Base-by-base conservation (phyloP, 1,140 invertebrate species). In the Dendroctonus ponderosae region DNA sequence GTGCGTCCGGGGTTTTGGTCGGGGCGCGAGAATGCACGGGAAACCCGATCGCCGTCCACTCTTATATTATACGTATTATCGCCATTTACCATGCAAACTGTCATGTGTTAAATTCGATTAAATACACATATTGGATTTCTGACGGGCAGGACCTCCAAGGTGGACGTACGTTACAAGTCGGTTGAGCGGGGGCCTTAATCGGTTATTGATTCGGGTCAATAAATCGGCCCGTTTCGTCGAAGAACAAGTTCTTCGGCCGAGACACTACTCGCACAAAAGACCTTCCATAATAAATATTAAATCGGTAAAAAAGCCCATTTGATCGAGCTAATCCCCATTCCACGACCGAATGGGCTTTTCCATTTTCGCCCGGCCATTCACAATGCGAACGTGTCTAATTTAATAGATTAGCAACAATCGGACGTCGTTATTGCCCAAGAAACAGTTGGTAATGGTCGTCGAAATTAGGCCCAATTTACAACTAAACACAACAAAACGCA, bases 41-140 rank as follows among this genome's bases (percentile, higher is more conserved):
- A 26, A 26, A 26, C 26, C 26, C 26, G 26, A 26, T 26, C 26
- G 26, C 26, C 26, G 26, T 26, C 26, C 3, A 26, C 26, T 26
- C 26, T 26, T 26, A 26, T 26, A 26, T 26, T 26, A 26, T 26
- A 26, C 26, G 26, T 66, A 66, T 66, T 66, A 66, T 66, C 64
- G 64, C 41, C 57, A 65, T 60, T 64, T 53, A 69, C 67, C 62
- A 59, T 69, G 62, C 62, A 62, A 72, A 67, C 67, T 71, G 65
- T 72, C 65, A 69, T 58, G 71, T 70, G 71, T 72, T 67, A 72
- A 72, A 72, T 72, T 72, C 70, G 71, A 72, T 72, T 71, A 72
- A 70, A 71, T 53, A 58, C 66, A 68, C 51, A 65, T 72, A 72
- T 72, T 67, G 61, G 64, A 69, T 72, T 72, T 71, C 71, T 72